These are phyloP conservation scores for Junonia oenone DNA, from an alignment of 2,888 invertebrate species.

Conservation along the genomic window DNA sequence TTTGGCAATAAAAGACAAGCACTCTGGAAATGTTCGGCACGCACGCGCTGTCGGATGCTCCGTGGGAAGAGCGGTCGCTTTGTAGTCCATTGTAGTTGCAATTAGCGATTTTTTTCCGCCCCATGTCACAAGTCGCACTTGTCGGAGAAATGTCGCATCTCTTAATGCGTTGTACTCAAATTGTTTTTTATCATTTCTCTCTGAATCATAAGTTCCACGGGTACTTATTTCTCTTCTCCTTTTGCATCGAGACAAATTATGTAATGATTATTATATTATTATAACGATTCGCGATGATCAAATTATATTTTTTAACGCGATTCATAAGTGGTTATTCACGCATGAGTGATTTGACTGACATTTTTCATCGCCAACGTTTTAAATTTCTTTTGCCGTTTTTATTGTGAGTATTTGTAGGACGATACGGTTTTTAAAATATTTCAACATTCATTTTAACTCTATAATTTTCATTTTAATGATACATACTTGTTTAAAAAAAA, in stretches of 20 bases:
- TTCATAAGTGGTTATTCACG: constrained; percentile 58
- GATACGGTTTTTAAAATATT: constrained; percentile 11
- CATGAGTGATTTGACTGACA: constrained; percentile 57
- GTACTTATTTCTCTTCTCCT: constrained; percentile 13
- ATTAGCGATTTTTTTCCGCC: constrained; percentile 64
- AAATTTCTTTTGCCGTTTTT: constrained; percentile 37
- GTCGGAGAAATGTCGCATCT: constrained; percentile 66
- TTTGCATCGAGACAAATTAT: constrained; percentile 36
- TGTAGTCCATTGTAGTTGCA: constrained; percentile 72
- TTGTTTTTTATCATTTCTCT: constrained; percentile 32
- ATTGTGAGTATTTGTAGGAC: constrained; percentile 10
- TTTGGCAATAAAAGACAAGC: constrained; percentile 79
- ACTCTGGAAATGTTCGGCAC: constrained; percentile 70
- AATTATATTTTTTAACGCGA: constrained; percentile 49
- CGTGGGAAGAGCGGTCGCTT: constrained; percentile 76
- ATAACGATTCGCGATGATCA: constrained; percentile 52
- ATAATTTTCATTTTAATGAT: too few relatives aligned
- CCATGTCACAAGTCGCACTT: constrained; percentile 61
- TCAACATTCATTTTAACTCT: background rate
- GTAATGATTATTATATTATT: constrained; percentile 38
- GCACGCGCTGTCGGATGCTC: constrained; percentile 56
- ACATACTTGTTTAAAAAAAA: too few relatives aligned
- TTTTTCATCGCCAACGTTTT: constrained; percentile 54
- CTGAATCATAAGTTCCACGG: constrained; percentile 22
- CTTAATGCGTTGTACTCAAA: constrained; percentile 61